Evolutionary conservation across 2,888 invertebrate species (phyloP).

Genomic region (Orthonychiurus folsomi): DNA sequence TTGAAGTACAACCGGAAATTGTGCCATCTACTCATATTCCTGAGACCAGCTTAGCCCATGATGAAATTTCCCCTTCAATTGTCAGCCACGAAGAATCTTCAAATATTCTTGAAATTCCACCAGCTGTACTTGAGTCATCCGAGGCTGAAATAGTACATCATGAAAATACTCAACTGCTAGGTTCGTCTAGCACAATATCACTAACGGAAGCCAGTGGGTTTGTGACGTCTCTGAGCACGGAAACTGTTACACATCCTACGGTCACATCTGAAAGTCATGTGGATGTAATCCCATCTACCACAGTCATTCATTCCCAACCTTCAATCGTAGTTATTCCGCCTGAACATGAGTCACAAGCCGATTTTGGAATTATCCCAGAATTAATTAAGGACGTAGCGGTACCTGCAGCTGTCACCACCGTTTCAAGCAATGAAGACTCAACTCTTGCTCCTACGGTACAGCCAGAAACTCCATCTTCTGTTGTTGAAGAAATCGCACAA

Average conservation of each 20-base stretch:
- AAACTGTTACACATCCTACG: no score
- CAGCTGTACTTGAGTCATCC: background rate
- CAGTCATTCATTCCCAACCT: background rate
- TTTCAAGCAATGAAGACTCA: background rate
- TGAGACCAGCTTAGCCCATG: no score
- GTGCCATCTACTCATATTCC: background rate
- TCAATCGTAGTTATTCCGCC: background rate
- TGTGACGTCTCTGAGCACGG: background rate
- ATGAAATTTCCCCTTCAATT: background rate
- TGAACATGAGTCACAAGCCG: no score
- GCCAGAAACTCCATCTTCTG: background rate
- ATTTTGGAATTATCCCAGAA: background rate
- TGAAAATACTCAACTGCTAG: background rate
- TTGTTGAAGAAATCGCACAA: background rate
- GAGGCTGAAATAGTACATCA: background rate
- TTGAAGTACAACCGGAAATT: background rate
- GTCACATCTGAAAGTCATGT: background rate
- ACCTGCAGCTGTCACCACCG: background rate
- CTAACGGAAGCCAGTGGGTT: background rate
- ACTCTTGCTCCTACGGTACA: background rate
- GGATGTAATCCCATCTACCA: background rate
- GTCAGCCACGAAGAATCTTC: background rate
- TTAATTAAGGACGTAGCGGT: background rate
- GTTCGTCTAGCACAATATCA: background rate
- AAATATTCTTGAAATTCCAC: slow-evolving; percentile 3